These are phyloP conservation scores for Caenorhabditis sp. DNA, from an alignment of 2,888 invertebrate genomes.

Conservation along the genomic window DNA sequence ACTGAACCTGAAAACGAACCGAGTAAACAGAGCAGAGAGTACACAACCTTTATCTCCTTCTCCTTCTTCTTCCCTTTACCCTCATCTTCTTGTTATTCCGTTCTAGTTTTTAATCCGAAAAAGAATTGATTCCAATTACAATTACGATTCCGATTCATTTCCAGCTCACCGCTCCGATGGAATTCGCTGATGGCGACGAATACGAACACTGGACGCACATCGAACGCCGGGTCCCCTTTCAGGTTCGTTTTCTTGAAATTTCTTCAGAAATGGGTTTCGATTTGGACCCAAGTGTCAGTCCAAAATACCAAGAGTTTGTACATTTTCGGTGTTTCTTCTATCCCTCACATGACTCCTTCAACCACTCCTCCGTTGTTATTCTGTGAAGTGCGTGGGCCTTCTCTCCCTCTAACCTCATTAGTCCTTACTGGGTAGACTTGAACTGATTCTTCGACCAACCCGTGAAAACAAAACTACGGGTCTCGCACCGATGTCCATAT, in stretches of 20 bases:
- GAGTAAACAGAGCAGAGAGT: conserved; percentile 25
- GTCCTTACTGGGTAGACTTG: neutral
- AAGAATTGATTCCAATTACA: too few relatives aligned
- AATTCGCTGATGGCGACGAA: conserved; percentile 35
- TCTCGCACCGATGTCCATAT: too few relatives aligned
- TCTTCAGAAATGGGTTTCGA: too few relatives aligned
- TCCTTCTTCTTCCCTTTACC: neutral
- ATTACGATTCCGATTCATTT: too few relatives aligned
- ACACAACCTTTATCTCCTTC: conserved; percentile 23
- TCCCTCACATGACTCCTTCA: neutral
- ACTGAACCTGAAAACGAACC: neutral
- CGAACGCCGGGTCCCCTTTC: conserved; percentile 51
- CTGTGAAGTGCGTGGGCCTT: neutral
- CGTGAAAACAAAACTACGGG: too few relatives aligned
- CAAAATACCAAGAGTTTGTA: too few relatives aligned
- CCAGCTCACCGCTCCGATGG: conserved; percentile 18
- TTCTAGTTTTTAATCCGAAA: too few relatives aligned
- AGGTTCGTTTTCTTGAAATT: conserved; percentile 25
- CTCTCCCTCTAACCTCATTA: neutral
- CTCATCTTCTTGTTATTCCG: neutral
- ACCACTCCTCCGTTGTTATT: neutral
- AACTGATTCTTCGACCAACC: neutral
- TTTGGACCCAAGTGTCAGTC: neutral
- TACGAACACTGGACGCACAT: conserved; percentile 56
- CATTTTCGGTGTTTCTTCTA: too few relatives aligned